Percentiles rank a stretch among this genome's conserved stretches.
These are phyloP conservation scores for Chelonus insularis DNA, from an alignment of 1,140 invertebrate species.

Conservation along the genomic window DNA sequence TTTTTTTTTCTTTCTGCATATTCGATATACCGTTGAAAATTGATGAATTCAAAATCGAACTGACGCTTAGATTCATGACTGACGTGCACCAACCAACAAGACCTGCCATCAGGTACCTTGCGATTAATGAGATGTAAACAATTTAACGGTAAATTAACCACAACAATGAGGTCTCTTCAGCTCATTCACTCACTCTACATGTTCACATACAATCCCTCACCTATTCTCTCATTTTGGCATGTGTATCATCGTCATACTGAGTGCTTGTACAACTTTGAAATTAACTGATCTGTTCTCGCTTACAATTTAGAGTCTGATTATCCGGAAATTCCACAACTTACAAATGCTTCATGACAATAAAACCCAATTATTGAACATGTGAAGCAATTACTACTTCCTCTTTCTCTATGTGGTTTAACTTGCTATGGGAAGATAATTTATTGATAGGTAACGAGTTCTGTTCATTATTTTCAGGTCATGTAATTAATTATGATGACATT, in stretches of 20 bases:
- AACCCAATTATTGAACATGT: conserved; percentile 28
- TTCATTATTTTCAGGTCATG: too few relatives aligned
- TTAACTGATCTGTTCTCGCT: neutral
- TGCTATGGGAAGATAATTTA: too few relatives aligned
- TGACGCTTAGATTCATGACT: conserved; percentile 43
- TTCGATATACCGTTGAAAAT: conserved; percentile 20
- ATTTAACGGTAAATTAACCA: conserved; percentile 61
- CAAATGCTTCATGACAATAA: conserved; percentile 33
- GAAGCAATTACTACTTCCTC: too few relatives aligned
- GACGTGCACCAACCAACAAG: conserved; percentile 56
- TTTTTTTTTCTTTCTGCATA: neutral
- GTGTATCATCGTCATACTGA: neutral
- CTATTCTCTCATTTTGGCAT: conserved; percentile 5
- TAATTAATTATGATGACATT: too few relatives aligned
- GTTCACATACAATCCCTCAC: neutral
- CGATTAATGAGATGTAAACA: conserved; percentile 62
- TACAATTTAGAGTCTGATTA: neutral
- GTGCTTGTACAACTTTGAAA: neutral
- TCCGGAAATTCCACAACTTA: conserved; percentile 23
- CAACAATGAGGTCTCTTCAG: conserved; percentile 47
- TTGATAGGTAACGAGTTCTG: too few relatives aligned
- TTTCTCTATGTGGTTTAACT: too few relatives aligned
- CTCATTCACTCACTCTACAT: neutral
- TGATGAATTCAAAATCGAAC: conserved; percentile 51
- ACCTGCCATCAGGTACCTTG: conserved; percentile 37